phyloP scores from a whole-genome alignment of 1,140 invertebrate species.

The Drosophila tani region DNA sequence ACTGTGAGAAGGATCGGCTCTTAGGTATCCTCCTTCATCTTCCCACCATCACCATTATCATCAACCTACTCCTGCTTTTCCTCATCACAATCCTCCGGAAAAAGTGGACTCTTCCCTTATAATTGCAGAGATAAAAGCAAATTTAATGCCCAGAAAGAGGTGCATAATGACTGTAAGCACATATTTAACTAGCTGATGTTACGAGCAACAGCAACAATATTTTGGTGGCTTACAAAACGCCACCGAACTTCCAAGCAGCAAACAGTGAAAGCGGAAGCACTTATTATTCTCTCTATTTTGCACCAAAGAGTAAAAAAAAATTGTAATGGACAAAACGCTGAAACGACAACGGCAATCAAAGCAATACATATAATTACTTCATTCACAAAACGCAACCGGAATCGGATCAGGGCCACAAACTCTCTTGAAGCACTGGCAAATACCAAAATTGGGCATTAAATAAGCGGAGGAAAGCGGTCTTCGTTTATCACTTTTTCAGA shows the following conservation, averaged over 20 bases:
- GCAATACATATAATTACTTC: constrained; percentile 58
- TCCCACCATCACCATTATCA: constrained; percentile 1
- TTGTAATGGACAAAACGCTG: constrained; percentile 50
- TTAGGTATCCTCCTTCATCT: neutral
- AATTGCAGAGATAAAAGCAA: constrained; percentile 29
- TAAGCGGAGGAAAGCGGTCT: constrained; percentile 40
- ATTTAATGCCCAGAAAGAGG: constrained; percentile 52
- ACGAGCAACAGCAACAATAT: constrained; percentile 41
- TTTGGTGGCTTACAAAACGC: constrained; percentile 41
- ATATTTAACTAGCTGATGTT: constrained; percentile 44
- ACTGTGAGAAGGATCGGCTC: neutral
- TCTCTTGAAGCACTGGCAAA: constrained; percentile 28
- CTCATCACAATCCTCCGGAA: neutral
- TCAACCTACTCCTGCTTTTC: neutral
- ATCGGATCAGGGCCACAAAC: constrained; percentile 63
- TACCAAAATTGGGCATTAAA: constrained; percentile 56
- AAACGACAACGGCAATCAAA: constrained; percentile 58
- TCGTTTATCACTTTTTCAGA: constrained; percentile 18
- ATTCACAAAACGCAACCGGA: constrained; percentile 68
- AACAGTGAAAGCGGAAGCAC: constrained; percentile 74
- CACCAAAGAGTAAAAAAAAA: constrained; percentile 48
- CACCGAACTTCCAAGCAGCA: constrained; percentile 48
- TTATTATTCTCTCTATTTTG: constrained; percentile 66
- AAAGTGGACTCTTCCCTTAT: constrained; percentile 28
- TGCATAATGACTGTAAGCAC: constrained; percentile 56